These are phyloP conservation scores for Axis porcinus DNA, from an alignment of 2,113 vertebrate species.

Conservation along the genomic window DNA sequence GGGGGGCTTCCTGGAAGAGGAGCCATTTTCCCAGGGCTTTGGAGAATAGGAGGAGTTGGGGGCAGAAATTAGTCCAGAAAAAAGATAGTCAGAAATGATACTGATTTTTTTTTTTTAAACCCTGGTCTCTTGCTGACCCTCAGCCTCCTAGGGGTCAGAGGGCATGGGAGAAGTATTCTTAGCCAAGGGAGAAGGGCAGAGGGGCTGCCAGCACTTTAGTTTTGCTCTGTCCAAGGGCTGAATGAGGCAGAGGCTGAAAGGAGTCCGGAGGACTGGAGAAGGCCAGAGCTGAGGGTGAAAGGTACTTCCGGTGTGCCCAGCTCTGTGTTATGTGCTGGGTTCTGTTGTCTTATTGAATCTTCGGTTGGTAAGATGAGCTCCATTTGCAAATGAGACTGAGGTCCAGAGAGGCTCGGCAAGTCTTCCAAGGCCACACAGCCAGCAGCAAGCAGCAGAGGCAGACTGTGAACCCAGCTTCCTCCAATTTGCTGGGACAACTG, in stretches of 20 bases:
- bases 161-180: background rate
- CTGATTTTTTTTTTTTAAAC: background rate
- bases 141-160: background rate
- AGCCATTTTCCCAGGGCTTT: background rate
- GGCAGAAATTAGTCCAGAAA: background rate
- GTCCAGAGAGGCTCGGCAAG: background rate
- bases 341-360: rapidly evolving
- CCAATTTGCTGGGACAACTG: background rate
- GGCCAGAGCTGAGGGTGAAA: rapidly evolving
- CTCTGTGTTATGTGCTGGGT: rapidly evolving
- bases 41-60: background rate
- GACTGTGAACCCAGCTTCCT: background rate
- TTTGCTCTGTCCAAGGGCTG: background rate
- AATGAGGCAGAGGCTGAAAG: background rate
- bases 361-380: background rate
- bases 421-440: background rate
- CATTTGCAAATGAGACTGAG: background rate
- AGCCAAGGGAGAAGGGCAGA: background rate
- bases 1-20: background rate
- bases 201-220: background rate
- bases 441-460: background rate
- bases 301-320: background rate
- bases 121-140: background rate
- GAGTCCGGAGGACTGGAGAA: background rate
- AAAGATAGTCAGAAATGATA: background rate